Base-by-base conservation (phyloP, 30 jellyfish, hydroid and myxozoan genomes). In the Hydractinia symbiolongicarpus region DNA sequence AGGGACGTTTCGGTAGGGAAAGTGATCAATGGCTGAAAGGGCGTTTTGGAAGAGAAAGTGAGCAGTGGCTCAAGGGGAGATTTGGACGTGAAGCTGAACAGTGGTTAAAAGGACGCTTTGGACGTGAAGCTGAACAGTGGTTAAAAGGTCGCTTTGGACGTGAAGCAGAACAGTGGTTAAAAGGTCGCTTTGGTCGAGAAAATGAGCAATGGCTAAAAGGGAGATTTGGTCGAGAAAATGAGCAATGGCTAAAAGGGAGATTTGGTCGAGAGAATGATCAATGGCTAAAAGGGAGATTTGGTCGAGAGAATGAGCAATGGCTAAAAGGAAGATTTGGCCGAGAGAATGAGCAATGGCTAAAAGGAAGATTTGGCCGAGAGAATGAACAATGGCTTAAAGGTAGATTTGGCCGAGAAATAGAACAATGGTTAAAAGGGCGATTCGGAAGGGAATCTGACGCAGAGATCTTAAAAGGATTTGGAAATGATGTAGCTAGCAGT, bases 1-100 rank as follows among this genome's bases (percentile, higher is more conserved):
- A 92, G 19, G 97, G 97, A 8, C 81, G 97, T 6, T 89, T 89
- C 81, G 97, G 97, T 54, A 68, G 82, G 13, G 91, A 83, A 79
- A 87, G 81, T 21, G 94, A 62, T 10, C 96, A 89, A 53, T 89
- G 94, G 94, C 72, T 89, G 0, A 55, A 92, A 30, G 97, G 97
- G 62, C 79, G 97, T 40, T 89, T 89, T 69, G 95, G 97, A 52
- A 79, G 94, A 77, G 95, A 84, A 83, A 79, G 61, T 40, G 82
- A 76, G 17, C 96, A 88, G 55, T 88, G 93, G 94, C 66, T 88
- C 66, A 67, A 89, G 17, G 96, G 96, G 44, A 51, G 96, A 20
- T 88, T 88, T 73, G 96, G 94, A 6, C 82, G 86, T 53, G 90
- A 83, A 81, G 88, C 61, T 40, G 82, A 76, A 20, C 96, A 88